phyloP scores from a whole-genome alignment of 2,888 invertebrate species.

The Linhomoeus sp. region DNA sequence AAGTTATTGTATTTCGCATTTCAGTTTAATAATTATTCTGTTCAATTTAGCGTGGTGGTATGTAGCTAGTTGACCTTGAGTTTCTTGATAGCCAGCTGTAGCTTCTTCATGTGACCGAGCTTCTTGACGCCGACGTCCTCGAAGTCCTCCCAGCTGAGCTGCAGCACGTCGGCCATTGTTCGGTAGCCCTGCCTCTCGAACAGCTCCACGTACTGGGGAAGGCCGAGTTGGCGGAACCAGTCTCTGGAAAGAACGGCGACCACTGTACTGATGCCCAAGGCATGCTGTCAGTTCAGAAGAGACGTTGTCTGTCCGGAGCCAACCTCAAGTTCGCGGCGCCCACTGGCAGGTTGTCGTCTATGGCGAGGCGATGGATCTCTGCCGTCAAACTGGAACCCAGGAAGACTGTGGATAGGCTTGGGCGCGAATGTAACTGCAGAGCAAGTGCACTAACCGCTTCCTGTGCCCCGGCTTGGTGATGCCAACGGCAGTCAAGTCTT shows the following conservation, averaged over 20 bases:
- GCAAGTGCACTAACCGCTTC: slow-evolving; percentile 42
- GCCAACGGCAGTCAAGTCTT: slow-evolving; percentile 48
- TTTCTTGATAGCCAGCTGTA: slow-evolving; percentile 83
- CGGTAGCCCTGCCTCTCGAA: slow-evolving; percentile 78
- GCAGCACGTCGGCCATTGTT: slow-evolving; percentile 54
- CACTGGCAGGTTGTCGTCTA: slow-evolving; percentile 28
- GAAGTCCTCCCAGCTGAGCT: slow-evolving; percentile 93
- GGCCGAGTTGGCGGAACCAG: slow-evolving; percentile 69
- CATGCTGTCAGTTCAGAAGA: neutral
- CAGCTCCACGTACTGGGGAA: slow-evolving; percentile 76
- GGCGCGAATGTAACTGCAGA: too few relatives aligned
- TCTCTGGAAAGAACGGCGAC: slow-evolving; percentile 38
- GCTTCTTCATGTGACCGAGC: slow-evolving; percentile 88
- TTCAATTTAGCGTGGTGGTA: too few relatives aligned
- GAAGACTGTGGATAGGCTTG: too few relatives aligned
- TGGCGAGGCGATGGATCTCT: slow-evolving; percentile 64
- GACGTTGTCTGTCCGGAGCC: too few relatives aligned
- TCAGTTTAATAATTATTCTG: too few relatives aligned
- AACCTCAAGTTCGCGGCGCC: slow-evolving; percentile 1
- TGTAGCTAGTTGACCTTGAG: slow-evolving; percentile 44
- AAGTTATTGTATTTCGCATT: too few relatives aligned
- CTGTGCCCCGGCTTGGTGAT: slow-evolving; percentile 93
- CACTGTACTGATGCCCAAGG: too few relatives aligned
- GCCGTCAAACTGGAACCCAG: slow-evolving; percentile 51
- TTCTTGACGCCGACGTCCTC: slow-evolving; percentile 60